Evolutionary conservation across 1,140 invertebrate genomes (phyloP).

Genomic region (Geopemphigus sp.): DNA sequence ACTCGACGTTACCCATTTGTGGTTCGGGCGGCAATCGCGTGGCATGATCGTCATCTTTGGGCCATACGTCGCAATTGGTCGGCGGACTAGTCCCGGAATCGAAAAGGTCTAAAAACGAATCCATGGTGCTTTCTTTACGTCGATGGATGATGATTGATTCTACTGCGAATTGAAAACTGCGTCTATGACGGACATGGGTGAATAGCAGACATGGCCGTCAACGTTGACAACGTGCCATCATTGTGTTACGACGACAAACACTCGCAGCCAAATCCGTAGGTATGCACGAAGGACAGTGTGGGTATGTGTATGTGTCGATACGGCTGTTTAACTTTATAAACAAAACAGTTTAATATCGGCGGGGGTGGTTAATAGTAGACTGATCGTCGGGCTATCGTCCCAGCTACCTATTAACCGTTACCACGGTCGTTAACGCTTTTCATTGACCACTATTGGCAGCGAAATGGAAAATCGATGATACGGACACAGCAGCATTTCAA

Average conservation of each 20-base stretch:
- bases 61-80: conserved; percentile 56
- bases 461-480: background rate
- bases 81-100: conserved; percentile 60
- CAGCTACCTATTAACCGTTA: background rate
- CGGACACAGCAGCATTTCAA: background rate
- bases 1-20: conserved; percentile 87
- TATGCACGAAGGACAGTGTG: background rate
- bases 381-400: no score
- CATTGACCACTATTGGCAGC: background rate
- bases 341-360: background rate
- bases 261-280: no score
- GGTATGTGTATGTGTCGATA: background rate
- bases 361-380: background rate
- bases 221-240: background rate
- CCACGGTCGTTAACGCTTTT: background rate
- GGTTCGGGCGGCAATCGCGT: conserved; percentile 78
- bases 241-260: background rate
- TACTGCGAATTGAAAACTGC: no score
- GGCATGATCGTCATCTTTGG: conserved; percentile 53
- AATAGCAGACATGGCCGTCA: no score
- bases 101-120: conserved; percentile 76
- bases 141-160: no score
- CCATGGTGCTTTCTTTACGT: conserved; percentile 59
- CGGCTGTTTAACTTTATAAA: background rate
- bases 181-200: no score